phyloP scores from a whole-genome alignment of 1,140 invertebrate species.

The Listronotus bonariensis region DNA sequence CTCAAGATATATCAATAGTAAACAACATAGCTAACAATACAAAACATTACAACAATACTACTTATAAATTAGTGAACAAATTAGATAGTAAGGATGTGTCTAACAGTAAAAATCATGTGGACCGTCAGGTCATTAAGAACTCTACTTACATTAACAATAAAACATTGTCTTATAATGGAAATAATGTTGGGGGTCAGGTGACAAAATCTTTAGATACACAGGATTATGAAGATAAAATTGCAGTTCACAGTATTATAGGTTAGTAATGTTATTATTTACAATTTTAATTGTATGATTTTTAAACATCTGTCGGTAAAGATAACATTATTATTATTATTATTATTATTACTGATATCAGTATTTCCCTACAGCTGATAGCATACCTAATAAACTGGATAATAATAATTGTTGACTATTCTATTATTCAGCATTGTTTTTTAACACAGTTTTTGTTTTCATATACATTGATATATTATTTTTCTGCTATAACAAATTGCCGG shows the following conservation, averaged over 20 bases:
- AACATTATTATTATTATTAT: no score
- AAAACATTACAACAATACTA: conserved; percentile 31
- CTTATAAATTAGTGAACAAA: conserved; percentile 29
- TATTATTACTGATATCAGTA: no score
- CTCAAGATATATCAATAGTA: conserved; percentile 29
- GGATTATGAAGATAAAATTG: conserved; percentile 43
- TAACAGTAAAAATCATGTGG: conserved; percentile 36
- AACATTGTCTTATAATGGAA: conserved; percentile 20
- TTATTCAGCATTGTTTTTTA: no score
- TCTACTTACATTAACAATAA: not conserved
- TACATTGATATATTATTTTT: no score
- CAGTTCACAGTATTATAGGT: conserved; percentile 54
- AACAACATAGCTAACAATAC: conserved; percentile 26
- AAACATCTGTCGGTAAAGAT: no score
- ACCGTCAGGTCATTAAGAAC: conserved; percentile 15
- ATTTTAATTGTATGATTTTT: no score
- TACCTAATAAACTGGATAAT: no score
- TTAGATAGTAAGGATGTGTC: conserved; percentile 34
- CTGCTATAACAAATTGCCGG: not conserved
- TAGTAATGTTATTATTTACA: conserved; percentile 8
- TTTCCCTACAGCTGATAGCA: no score
- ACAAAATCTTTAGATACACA: conserved; percentile 37
- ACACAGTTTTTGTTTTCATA: no score
- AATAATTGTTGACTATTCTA: no score
- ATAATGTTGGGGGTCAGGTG: conserved; percentile 33